A percentile compares a stretch with the other conserved stretches of the same genome.
Evolutionary conservation across 2,113 vertebrate species (phyloP).

Genomic region (Brachionichthys hirsutus): DNA sequence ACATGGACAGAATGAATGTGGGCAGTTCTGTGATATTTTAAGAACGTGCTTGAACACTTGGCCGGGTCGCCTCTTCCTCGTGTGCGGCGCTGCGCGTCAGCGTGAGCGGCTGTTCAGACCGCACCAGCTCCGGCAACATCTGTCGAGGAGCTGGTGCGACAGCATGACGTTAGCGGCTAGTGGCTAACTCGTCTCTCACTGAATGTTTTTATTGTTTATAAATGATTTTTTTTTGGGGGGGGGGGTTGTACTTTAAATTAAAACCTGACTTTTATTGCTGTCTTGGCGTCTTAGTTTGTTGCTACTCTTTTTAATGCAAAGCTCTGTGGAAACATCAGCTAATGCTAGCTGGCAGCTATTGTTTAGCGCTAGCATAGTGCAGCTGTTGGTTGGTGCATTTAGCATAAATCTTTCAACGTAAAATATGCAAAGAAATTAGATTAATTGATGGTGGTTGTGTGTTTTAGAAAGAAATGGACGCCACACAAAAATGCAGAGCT

Average conservation of each 20-base stretch:
- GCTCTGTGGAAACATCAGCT: constrained; percentile 24
- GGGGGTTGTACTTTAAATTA: not conserved
- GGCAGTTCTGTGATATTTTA: not conserved
- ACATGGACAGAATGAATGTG: too few relatives aligned
- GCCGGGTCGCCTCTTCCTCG: not conserved
- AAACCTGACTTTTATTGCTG: not conserved
- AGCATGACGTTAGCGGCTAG: constrained; percentile 8
- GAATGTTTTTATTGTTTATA: not conserved
- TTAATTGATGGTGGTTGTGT: not conserved
- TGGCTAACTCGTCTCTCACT: not conserved
- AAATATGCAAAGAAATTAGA: not conserved
- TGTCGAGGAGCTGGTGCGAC: constrained; percentile 15
- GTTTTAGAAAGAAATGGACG: not conserved
- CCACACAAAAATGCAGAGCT: constrained; percentile 10
- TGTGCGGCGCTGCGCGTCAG: constrained; percentile 5
- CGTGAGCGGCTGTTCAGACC: constrained; percentile 11
- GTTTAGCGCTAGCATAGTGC: constrained; percentile 33
- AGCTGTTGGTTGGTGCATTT: constrained; percentile 2
- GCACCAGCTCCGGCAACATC: constrained; percentile 51
- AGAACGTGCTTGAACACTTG: not conserved
- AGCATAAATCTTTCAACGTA: not conserved
- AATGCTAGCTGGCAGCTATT: constrained; percentile 51
- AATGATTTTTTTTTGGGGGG: rapidly evolving
- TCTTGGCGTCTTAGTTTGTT: not conserved
- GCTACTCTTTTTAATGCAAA: not conserved